These are phyloP conservation scores for Nysson spinosus DNA, from an alignment of 2,888 invertebrate genomes.

Conservation along the genomic window DNA sequence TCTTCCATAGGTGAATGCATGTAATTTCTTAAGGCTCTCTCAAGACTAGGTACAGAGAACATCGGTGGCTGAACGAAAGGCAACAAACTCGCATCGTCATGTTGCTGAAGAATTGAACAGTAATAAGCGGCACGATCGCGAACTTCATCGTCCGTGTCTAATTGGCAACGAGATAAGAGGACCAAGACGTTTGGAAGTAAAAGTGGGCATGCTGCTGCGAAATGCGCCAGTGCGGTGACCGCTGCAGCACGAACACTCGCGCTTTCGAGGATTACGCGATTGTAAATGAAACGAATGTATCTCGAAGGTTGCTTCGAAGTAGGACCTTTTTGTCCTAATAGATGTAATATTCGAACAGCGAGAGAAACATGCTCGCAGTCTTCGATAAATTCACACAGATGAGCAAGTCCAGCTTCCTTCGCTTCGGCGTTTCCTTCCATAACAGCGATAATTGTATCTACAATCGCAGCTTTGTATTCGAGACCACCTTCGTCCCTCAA, in stretches of 20 bases:
- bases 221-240: slow-evolving; percentile 97
- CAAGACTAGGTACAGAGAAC: slow-evolving; percentile 89
- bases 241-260: slow-evolving; percentile 98
- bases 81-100: slow-evolving; percentile 66
- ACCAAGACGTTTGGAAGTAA: slow-evolving; percentile 91
- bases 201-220: slow-evolving; percentile 96
- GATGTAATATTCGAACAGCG: slow-evolving; percentile 96
- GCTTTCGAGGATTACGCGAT: slow-evolving; percentile 96
- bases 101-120: slow-evolving; percentile 87
- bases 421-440: slow-evolving; percentile 99
- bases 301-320: slow-evolving; percentile 94
- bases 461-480: slow-evolving; percentile 98
- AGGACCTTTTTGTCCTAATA: slow-evolving; percentile 98
- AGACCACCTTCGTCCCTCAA: slow-evolving; percentile 97
- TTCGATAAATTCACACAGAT: slow-evolving; percentile 99
- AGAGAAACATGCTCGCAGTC: slow-evolving; percentile 99
- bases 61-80: slow-evolving; percentile 72
- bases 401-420: slow-evolving; percentile 96
- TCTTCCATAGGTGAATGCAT: slow-evolving; percentile 84
- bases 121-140: slow-evolving; percentile 98
- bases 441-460: slow-evolving; percentile 97
- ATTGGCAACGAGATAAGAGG: slow-evolving; percentile 90
- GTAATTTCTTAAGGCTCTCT: slow-evolving; percentile 91
- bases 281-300: slow-evolving; percentile 91
- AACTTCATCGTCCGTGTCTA: slow-evolving; percentile 99